phyloP scores from a whole-genome alignment of 2,888 invertebrate genomes.

The Polyommatus iphigenia region DNA sequence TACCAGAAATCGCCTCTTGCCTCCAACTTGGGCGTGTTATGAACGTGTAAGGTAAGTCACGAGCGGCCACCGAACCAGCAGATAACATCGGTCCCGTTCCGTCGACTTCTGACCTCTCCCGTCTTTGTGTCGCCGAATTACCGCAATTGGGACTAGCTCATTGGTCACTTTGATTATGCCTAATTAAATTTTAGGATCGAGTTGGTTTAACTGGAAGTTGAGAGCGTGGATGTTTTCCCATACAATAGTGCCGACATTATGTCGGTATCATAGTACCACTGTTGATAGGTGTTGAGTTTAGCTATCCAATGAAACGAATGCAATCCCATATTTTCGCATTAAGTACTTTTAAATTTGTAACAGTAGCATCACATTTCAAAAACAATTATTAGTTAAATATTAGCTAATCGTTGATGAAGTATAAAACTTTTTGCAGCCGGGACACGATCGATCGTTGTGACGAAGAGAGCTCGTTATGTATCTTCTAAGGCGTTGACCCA shows the following conservation, averaged over 20 bases:
- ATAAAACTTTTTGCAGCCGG: too few species aligned
- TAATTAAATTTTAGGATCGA: background rate
- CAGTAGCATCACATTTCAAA: too few species aligned
- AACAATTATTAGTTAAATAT: too few species aligned
- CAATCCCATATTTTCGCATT: too few species aligned
- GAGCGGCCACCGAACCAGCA: slow-evolving; percentile 71
- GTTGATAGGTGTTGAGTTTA: too few species aligned
- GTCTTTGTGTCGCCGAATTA: slow-evolving; percentile 33
- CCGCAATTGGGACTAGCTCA: slow-evolving; percentile 46
- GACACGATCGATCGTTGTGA: background rate
- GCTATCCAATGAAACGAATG: too few species aligned
- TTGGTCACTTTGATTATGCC: background rate
- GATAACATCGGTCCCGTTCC: slow-evolving; percentile 74
- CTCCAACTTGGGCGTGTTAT: slow-evolving; percentile 40
- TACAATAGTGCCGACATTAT: background rate
- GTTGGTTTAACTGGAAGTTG: background rate
- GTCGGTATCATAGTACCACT: too few species aligned
- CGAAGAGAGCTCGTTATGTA: background rate
- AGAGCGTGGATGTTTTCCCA: background rate
- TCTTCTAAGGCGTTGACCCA: background rate
- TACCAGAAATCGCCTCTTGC: slow-evolving; percentile 42
- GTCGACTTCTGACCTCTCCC: slow-evolving; percentile 61
- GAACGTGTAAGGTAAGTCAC: slow-evolving; percentile 75
- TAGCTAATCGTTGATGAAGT: too few species aligned
- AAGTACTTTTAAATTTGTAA: too few species aligned